Conservation (phyloP, 2,888 invertebrate species). For the Thumatha senex region DNA sequence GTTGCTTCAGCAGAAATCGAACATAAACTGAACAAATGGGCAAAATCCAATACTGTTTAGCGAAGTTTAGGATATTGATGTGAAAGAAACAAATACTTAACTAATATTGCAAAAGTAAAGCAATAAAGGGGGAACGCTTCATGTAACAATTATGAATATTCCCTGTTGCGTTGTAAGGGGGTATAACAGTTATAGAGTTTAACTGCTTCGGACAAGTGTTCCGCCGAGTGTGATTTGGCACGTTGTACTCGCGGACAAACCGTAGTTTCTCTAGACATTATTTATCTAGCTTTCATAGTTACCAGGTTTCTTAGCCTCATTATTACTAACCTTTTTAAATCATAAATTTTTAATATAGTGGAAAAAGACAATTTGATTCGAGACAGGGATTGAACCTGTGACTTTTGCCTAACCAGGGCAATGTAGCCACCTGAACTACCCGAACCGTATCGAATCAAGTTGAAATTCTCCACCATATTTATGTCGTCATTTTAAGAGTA, state of each 20-base stretch:
- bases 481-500: too few relatives aligned
- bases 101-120: conserved; percentile 48
- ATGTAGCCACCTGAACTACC: too few relatives aligned
- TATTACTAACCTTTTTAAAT: too few relatives aligned
- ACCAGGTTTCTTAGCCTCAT: too few relatives aligned
- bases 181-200: conserved; percentile 28
- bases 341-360: too few relatives aligned
- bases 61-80: conserved; percentile 14
- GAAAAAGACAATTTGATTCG: too few relatives aligned
- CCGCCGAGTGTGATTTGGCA: conserved; percentile 17
- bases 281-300: not conserved
- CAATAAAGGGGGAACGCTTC: conserved; percentile 45
- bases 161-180: conserved; percentile 29
- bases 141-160: conserved; percentile 54
- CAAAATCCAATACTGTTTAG: conserved; percentile 20
- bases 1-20: conserved; percentile 6
- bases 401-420: too few relatives aligned
- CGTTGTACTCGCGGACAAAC: conserved; percentile 2
- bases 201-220: conserved; percentile 17
- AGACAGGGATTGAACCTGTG: too few relatives aligned
- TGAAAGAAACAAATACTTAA: conserved; percentile 29
- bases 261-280: not conserved
- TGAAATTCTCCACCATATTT: too few relatives aligned
- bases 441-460: too few relatives aligned
- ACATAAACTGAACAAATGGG: conserved; percentile 17